Conservation (phyloP, 1,140 invertebrate species). For the Acromyrmex echinatior region DNA sequence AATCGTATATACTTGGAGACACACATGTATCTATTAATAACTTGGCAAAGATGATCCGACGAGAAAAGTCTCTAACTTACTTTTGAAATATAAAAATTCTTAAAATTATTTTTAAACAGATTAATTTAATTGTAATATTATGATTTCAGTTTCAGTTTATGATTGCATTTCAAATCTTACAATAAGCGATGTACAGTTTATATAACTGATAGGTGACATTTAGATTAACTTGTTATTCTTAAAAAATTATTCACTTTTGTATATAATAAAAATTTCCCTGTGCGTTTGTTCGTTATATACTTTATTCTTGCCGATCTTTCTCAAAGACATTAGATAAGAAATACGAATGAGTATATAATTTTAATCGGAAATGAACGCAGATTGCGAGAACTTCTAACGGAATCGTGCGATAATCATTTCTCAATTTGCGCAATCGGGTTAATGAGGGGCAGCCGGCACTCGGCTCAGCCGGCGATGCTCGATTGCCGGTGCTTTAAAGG, state of each 20-base stretch:
- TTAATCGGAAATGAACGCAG: slow-evolving; percentile 43
- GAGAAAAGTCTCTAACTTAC: background rate
- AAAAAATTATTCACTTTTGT: background rate
- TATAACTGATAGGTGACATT: no score
- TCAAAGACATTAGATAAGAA: slow-evolving; percentile 20
- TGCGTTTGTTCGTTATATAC: background rate
- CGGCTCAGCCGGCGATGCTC: slow-evolving; percentile 72
- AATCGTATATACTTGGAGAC: background rate
- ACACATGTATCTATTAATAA: background rate
- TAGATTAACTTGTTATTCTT: no score
- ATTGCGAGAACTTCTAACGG: slow-evolving; percentile 28
- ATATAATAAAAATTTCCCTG: background rate
- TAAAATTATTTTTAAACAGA: background rate
- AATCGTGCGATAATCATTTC: slow-evolving; percentile 76
- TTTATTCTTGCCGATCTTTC: background rate
- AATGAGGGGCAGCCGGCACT: slow-evolving; percentile 77
- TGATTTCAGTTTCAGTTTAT: no score
- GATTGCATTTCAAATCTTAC: no score
- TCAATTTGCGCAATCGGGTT: slow-evolving; percentile 81
- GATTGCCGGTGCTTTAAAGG: slow-evolving; percentile 81
- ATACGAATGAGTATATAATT: background rate
- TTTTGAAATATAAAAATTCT: background rate
- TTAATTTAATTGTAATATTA: no score
- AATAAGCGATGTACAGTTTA: no score
- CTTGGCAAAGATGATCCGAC: no score